phyloP scores from a whole-genome alignment of 2,797 vertebrate species.

The Aphelocoma californica region DNA sequence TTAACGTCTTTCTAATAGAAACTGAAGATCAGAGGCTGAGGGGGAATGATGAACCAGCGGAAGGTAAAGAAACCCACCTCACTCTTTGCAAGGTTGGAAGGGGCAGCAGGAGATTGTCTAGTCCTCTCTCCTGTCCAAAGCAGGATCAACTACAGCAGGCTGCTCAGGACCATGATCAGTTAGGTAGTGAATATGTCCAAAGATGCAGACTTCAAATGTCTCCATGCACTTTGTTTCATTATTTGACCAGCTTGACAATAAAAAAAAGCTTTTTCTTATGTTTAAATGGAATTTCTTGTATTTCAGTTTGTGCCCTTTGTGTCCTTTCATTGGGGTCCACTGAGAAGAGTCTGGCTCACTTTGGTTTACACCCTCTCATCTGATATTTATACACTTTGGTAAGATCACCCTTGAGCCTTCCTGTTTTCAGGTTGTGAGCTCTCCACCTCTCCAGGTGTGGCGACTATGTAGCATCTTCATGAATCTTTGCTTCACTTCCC shows the following conservation, averaged over 20 bases:
- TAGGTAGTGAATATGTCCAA: neutral
- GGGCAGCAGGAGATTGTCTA: neutral
- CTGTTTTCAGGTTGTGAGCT: neutral
- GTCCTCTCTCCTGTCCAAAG: neutral
- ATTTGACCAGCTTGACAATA: neutral
- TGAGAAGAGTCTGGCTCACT: neutral
- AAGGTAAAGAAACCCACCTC: neutral
- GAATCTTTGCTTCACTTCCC: neutral
- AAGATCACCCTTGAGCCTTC: neutral
- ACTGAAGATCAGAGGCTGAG: neutral
- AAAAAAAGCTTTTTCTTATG: accelerated
- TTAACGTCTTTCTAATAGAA: neutral
- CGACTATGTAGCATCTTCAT: neutral
- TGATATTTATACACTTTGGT: neutral
- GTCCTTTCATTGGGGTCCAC: neutral
- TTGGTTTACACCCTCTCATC: neutral
- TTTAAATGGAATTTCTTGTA: neutral
- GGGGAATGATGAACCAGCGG: neutral
- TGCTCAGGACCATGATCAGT: neutral
- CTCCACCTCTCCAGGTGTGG: neutral
- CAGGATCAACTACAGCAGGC: neutral
- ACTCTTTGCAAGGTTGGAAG: neutral
- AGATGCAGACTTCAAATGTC: neutral
- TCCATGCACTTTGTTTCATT: neutral
- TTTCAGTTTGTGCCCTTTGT: neutral